Conservation (phyloP, 2,797 vertebrate species). For the Pitangus sulphuratus region DNA sequence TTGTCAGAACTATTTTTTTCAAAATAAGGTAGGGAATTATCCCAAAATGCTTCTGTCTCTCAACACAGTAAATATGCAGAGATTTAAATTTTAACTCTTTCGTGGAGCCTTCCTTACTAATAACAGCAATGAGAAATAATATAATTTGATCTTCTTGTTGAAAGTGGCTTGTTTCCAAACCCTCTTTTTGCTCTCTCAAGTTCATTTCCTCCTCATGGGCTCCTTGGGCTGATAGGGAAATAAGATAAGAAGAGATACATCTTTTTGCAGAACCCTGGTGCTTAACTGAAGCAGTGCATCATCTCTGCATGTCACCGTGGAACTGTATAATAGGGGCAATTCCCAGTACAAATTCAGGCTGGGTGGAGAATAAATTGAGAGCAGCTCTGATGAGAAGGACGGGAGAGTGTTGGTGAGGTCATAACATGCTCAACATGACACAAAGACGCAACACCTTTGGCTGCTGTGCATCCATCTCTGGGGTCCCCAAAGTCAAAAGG, state of each 20-base stretch:
- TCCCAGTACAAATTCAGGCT: background rate
- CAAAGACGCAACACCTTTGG: background rate
- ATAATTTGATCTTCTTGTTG: background rate
- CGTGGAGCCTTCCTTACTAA: background rate
- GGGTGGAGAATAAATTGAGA: background rate
- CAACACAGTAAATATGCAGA: background rate
- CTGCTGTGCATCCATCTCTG: background rate
- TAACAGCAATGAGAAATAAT: background rate
- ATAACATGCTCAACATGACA: background rate
- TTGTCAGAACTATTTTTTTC: background rate
- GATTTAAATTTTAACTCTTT: background rate
- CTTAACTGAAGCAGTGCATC: background rate
- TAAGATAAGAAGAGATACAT: background rate
- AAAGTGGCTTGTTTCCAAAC: background rate
- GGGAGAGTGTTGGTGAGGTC: background rate
- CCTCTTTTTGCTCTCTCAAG: background rate
- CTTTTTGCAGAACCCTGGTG: background rate
- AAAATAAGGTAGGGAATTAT: background rate
- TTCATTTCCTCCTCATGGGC: background rate
- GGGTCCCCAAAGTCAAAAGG: accelerated
- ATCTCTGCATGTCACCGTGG: background rate
- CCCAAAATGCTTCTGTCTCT: background rate
- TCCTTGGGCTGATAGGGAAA: background rate
- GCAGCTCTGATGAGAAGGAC: background rate
- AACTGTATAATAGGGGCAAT: background rate